These are phyloP conservation scores for Watsonalla binaria DNA, from an alignment of 2,888 invertebrate genomes.

Conservation along the genomic window DNA sequence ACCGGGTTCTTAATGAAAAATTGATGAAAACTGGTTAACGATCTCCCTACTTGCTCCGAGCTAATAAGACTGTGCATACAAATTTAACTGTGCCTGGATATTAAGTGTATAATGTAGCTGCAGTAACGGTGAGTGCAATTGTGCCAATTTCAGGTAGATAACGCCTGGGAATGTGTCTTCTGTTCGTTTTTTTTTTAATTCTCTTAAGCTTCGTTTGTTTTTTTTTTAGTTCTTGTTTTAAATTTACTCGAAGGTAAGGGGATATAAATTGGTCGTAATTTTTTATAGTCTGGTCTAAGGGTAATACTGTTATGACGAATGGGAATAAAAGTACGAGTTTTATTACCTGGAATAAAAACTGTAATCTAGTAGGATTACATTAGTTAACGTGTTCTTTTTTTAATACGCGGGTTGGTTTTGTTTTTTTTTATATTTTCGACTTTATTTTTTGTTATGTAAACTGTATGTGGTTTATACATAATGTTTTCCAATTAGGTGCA, in stretches of 20 bases:
- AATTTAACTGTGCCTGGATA: conserved; percentile 42
- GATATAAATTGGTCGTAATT: not conserved
- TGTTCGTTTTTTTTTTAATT: not conserved
- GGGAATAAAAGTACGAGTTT: not conserved
- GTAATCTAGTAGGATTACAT: too few relatives aligned
- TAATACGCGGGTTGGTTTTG: too few relatives aligned
- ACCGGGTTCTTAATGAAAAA: conserved; percentile 63
- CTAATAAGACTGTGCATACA: conserved; percentile 32
- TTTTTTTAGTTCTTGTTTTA: not conserved
- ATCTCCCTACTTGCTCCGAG: conserved; percentile 23
- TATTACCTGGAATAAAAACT: too few relatives aligned
- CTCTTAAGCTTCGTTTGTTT: not conserved
- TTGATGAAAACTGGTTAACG: conserved; percentile 53
- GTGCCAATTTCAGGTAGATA: conserved; percentile 55
- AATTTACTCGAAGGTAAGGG: not conserved
- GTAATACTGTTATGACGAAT: not conserved
- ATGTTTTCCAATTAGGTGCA: too few relatives aligned
- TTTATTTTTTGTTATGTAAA: too few relatives aligned
- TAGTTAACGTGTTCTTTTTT: too few relatives aligned
- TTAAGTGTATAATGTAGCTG: conserved; percentile 46
- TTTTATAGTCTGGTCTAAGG: not conserved
- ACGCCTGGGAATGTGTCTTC: conserved; percentile 16
- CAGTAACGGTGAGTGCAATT: conserved; percentile 50
- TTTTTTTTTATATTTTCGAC: too few relatives aligned
- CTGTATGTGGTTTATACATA: too few relatives aligned